Base-by-base conservation (phyloP, 2,888 invertebrate species). In the Orchesellides sinensis region DNA sequence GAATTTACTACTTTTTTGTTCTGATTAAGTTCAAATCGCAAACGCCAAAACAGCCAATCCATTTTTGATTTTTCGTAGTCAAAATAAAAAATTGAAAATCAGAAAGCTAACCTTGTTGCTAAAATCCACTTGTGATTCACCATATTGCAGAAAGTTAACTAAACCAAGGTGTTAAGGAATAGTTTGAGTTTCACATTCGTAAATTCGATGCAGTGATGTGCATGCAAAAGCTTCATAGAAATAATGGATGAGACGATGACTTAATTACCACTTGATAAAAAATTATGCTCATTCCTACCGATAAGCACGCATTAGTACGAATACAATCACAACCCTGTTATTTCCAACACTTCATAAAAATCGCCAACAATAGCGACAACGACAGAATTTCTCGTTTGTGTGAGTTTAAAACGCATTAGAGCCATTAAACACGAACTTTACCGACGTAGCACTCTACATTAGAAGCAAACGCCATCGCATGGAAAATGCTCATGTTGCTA, bases 401-500 rank as follows among this genome's bases (percentile, higher is more conserved):
- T 70, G 59, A 81, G 66, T 66, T 56, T 66, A 61, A 23, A 47
- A 74, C 45, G 66, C 81, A 59, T 68, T 35, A 45, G 54, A 81
- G 63, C 21, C 63, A 56, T 75, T 74, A 75, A 63, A 75, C 82
- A 82, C 74, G 75, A 82, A 82, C 75, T 35, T 35, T 66, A 79
- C 72, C 72, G 70, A 79, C 70, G 6, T n/a, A 56, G 12, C 35
- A 19, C 45, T n/a, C 17, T 61, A 4, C 45, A 21, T 10, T 47
- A 17, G 59, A 25, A 61, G 35, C 17, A n/a, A 81, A 79, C 73
- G 80, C 61, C 75, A 69, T 82, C 45, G 82, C 82, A 82, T 82
- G 82, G 82, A 82, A 82, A 82, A 82, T 82, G 82, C 82, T 82
- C 82, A 82, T 82, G 82, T 82, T 54, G 63, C 75, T 75, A 61